phyloP scores from a whole-genome alignment of 2,797 vertebrate genomes.

The Heliangelus exortis region DNA sequence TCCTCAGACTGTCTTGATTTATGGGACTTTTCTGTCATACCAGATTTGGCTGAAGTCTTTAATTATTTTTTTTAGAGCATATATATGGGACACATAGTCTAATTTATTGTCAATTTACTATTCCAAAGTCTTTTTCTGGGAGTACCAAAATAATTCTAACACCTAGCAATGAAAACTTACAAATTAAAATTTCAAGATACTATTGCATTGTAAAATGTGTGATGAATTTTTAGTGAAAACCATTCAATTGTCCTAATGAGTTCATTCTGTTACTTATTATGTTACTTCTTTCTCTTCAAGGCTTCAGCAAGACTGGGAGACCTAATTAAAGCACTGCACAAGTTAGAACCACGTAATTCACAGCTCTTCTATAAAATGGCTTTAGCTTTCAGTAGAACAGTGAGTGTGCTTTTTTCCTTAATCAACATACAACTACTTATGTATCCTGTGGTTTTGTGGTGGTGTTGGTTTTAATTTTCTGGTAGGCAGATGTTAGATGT shows the following conservation, averaged over 20 bases:
- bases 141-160: background rate
- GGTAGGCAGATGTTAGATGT: background rate
- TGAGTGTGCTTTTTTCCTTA: conserved; percentile 73
- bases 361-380: conserved; percentile 90
- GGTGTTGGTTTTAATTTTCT: background rate
- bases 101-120: background rate
- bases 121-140: background rate
- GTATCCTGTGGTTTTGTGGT: background rate
- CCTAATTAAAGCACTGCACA: conserved; percentile 85
- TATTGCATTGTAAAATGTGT: background rate
- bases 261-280: background rate
- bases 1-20: background rate
- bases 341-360: conserved; percentile 88
- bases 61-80: background rate
- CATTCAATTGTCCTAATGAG: background rate
- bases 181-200: background rate
- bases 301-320: conserved; percentile 85
- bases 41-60: background rate
- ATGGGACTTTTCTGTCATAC: background rate
- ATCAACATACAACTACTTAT: fast-evolving
- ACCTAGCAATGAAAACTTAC: background rate
- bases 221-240: background rate
- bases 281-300: conserved; percentile 73
- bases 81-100: background rate
- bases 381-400: conserved; percentile 91